Evolutionary conservation across 1,140 invertebrate genomes (phyloP).

Genomic region (Drosophila nigrodunni): DNA sequence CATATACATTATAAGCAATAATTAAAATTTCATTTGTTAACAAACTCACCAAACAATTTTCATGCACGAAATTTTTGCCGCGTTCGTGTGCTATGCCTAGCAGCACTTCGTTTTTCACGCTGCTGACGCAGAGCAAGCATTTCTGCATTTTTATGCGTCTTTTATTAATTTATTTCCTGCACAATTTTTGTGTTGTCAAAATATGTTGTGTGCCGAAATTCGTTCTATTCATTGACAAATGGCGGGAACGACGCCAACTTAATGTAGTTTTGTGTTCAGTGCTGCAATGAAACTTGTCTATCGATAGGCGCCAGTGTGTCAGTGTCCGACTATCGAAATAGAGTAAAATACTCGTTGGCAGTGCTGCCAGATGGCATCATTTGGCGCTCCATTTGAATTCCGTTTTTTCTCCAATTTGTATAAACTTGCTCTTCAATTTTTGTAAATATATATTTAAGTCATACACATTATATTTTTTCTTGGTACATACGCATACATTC

Average conservation of each 20-base stretch:
- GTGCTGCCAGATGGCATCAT: neutral
- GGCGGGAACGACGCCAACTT: neutral
- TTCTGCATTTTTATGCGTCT: neutral
- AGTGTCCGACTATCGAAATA: no score
- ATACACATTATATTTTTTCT: conserved; percentile 29
- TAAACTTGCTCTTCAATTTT: conserved; percentile 7
- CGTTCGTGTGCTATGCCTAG: conserved; percentile 3
- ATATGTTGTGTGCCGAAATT: no score
- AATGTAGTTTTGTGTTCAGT: no score
- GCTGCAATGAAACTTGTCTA: no score
- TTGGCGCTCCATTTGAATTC: neutral
- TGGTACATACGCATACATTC: conserved; percentile 40
- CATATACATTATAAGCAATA: neutral
- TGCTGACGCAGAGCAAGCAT: conserved; percentile 18
- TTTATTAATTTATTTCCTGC: conserved; percentile 4
- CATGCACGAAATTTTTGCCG: conserved; percentile 22
- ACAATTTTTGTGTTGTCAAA: no score
- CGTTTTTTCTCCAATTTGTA: neutral
- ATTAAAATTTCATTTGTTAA: neutral
- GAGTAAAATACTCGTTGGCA: neutral
- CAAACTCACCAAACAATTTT: conserved; percentile 54
- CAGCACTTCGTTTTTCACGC: neutral
- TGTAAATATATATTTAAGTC: conserved; percentile 42
- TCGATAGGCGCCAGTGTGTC: no score
- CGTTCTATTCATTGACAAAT: neutral